Evolutionary conservation across 37 sponge, comb jelly and placozoan species (phyloP).

Genomic region (Cliona cf. orientalis): DNA sequence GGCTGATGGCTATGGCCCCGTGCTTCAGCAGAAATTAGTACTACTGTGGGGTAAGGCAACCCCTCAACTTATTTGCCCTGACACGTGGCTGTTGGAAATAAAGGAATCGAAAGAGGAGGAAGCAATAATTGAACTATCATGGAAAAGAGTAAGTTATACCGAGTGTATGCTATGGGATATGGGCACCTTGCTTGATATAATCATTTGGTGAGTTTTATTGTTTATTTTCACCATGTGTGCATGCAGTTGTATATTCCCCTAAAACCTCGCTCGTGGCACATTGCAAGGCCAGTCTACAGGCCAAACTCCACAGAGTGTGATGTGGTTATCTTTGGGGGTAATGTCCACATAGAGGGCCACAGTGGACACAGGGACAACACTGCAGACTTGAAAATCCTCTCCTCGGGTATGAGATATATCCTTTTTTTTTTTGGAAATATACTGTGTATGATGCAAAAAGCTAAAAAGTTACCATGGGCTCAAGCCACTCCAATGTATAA

Average conservation of each 20-base stretch:
- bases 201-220: no score
- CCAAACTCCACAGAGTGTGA: neutral
- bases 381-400: slow-evolving; percentile 4
- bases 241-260: neutral
- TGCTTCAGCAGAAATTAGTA: slow-evolving; percentile 16
- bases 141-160: no score
- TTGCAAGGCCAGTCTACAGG: neutral
- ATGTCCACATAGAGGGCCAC: neutral
- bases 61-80: no score
- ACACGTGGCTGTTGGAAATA: no score
- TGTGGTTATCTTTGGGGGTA: slow-evolving; percentile 21
- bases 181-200: no score
- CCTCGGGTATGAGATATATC: neutral
- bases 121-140: no score
- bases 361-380: neutral
- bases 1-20: neutral
- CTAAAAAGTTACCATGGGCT: no score
- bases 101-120: no score
- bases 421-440: neutral
- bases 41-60: slow-evolving; percentile 27
- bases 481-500: no score
- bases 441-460: no score
- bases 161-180: no score
- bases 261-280: slow-evolving; percentile 28
- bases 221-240: no score